Conservation (phyloP, 2,113 vertebrate species). For the Mirza zaza region DNA sequence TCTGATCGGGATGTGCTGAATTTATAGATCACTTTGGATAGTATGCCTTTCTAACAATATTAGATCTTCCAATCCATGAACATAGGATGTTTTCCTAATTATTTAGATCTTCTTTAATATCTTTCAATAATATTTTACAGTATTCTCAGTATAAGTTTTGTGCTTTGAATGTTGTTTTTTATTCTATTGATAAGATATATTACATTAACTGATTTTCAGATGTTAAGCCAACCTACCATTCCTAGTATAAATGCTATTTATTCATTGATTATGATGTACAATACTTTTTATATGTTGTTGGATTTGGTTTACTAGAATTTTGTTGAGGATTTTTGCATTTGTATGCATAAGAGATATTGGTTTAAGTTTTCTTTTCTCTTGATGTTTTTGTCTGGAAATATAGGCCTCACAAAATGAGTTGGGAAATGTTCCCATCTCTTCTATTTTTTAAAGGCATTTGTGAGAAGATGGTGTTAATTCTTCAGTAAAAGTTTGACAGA, state of each 20-base stretch:
- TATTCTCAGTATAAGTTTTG: background rate
- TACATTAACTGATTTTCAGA: background rate
- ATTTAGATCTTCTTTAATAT: background rate
- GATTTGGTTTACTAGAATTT: background rate
- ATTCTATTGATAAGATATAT: background rate
- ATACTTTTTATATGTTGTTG: background rate
- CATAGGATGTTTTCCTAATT: background rate
- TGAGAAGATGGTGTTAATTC: background rate
- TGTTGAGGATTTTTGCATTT: background rate
- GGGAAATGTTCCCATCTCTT: background rate
- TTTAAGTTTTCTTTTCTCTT: background rate
- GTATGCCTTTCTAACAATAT: background rate
- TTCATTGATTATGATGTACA: background rate
- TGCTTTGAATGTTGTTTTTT: background rate
- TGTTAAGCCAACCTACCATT: background rate
- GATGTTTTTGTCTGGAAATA: background rate
- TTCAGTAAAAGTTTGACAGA: background rate
- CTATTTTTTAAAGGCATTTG: background rate
- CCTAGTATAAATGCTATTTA: background rate
- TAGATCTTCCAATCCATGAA: background rate
- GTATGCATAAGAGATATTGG: background rate
- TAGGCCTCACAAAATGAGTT: background rate
- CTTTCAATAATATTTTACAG: background rate
- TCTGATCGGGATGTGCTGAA: background rate
- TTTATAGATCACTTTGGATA: background rate